Evolutionary conservation across 2,113 vertebrate genomes (phyloP), one percentile per base, ranked within the genome.

Genomic region (Puma concolor): DNA sequence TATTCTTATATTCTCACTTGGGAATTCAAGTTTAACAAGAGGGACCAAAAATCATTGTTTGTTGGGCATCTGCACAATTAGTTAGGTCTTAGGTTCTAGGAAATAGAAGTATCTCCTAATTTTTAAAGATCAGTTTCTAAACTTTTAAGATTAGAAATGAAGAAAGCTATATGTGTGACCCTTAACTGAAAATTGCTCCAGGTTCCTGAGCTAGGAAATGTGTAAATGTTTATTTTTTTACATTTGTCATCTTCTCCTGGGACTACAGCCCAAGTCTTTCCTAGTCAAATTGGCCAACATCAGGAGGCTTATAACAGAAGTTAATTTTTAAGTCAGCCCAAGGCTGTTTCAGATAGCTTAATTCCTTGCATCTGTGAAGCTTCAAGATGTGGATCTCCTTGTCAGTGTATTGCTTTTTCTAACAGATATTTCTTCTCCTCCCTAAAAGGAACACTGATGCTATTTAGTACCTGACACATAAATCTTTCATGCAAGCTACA

Each of bases 371-470:
- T 97, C 92, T 97, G 92, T 95, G 88, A 88, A 97, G 63, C 92
- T 97, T 97, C 94, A 91, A 94, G 80, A 95, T 88, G 88, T 91
- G 63, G 38, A 88, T 97, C 76, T 97, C 81, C 64, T 81, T 96
- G 87, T 97, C 95, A 81, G 50, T 76, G 60, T 66, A 41, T 71
- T 93, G 21, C 92, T 15, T 82, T 97, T 98, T 97, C 92, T 95
- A 92, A 88, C 57, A 95, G 80, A 72, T 52, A 89, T 83, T 77
- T 96, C 66, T 97, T 95, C 86, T 67, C 23, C 29, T 96, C 84
- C 84, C 87, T 90, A 60, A 93, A 96, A 92, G 57, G 77, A 97
- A 69, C 57, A 77, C 16, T 88, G 69, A 76, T 96, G 83, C 44
- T 80, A 38, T 82, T 96, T 38, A 84, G 80, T 74, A 88, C 52